Percentiles rank a stretch among this genome's conserved stretches.
Evolutionary conservation across 2,113 vertebrate genomes (phyloP).

Genomic region (Larimichthys crocea): DNA sequence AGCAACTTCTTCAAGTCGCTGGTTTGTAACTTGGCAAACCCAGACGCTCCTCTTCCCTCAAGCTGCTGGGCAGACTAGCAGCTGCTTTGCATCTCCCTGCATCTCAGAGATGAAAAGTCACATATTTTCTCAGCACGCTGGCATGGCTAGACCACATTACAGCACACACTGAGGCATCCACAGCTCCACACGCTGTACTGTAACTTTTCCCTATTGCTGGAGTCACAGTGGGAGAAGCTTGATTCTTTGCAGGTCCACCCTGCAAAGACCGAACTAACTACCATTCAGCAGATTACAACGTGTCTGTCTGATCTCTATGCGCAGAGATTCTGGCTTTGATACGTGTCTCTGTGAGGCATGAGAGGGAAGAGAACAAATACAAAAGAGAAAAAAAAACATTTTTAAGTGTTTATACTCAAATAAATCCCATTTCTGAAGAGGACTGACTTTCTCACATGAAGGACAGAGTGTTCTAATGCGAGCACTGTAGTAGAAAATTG

Average conservation of each 20-base stretch:
- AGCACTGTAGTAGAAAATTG: slow-evolving; percentile 70
- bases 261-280: slow-evolving; percentile 10
- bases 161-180: slow-evolving; percentile 61
- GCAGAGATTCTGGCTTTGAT: neutral
- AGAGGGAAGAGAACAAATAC: neutral
- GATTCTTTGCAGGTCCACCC: slow-evolving; percentile 30
- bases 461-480: slow-evolving; percentile 65
- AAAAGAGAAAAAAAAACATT: neutral
- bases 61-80: slow-evolving; percentile 64
- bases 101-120: slow-evolving; percentile 71
- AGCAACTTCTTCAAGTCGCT: slow-evolving; percentile 48
- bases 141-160: slow-evolving; percentile 75
- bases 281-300: neutral
- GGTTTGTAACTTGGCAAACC: slow-evolving; percentile 57
- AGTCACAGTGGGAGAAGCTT: slow-evolving; percentile 21
- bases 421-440: slow-evolving; percentile 8
- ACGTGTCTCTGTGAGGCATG: neutral
- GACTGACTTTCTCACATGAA: neutral
- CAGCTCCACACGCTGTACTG: slow-evolving; percentile 38
- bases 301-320: neutral
- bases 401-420: neutral
- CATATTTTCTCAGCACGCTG: slow-evolving; percentile 78
- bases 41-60: slow-evolving; percentile 43
- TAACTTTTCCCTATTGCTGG: slow-evolving; percentile 18
- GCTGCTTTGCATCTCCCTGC: slow-evolving; percentile 78